A percentile compares a stretch with the other conserved stretches of the same genome.
phyloP scores from a whole-genome alignment of 2,888 invertebrate genomes.

The Phaedon cochleariae region DNA sequence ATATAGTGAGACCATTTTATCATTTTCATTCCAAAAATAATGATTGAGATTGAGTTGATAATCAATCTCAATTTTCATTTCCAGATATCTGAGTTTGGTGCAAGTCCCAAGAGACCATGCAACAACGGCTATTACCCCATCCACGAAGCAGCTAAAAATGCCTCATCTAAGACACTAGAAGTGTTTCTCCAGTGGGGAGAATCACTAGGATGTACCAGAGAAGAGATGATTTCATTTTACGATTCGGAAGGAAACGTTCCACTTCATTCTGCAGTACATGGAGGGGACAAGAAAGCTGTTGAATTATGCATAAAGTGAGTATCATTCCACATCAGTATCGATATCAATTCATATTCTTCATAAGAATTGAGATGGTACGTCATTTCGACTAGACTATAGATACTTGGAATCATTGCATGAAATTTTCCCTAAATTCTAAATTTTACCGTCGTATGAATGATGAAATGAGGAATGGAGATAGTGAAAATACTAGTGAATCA shows the following conservation, averaged over 20 bases:
- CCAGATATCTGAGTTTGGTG: constrained; percentile 82
- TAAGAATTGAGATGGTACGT: too few species aligned
- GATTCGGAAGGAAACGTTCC: constrained; percentile 90
- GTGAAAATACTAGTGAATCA: too few species aligned
- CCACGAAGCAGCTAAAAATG: constrained; percentile 90
- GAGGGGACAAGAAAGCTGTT: constrained; percentile 82
- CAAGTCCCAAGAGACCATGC: constrained; percentile 79
- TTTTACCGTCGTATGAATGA: too few species aligned
- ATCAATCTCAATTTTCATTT: constrained; percentile 29
- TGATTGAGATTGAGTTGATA: too few species aligned
- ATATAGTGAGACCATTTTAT: too few species aligned
- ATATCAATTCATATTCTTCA: too few species aligned
- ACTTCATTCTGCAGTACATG: constrained; percentile 75
- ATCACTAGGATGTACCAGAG: constrained; percentile 78
- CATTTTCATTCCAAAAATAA: too few species aligned
- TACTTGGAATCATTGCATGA: too few species aligned
- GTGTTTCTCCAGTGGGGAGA: constrained; percentile 85
- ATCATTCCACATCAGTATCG: too few species aligned
- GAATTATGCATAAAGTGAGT: constrained; percentile 76
- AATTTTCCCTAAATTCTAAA: too few species aligned
- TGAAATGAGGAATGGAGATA: too few species aligned
- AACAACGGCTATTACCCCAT: constrained; percentile 92
- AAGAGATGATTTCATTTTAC: constrained; percentile 83
- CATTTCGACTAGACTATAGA: too few species aligned
- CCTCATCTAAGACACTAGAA: constrained; percentile 85